phyloP scores from a whole-genome alignment of 2,888 invertebrate species.

The Doris montereyensis region DNA sequence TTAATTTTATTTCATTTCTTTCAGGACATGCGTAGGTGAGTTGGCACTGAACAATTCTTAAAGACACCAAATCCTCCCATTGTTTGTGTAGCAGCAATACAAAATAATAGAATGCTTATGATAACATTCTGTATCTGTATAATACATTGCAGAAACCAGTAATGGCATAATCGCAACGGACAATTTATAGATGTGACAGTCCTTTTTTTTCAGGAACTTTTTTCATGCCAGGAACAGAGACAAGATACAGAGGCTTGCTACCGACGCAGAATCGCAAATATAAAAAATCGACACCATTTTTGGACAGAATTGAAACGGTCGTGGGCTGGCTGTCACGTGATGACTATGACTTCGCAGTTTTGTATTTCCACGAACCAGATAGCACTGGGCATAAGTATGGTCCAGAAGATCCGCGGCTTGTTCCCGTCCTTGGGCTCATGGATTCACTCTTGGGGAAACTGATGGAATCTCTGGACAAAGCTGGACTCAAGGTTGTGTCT shows the following conservation, averaged over 20 bases:
- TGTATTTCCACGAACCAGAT: slow-evolving; percentile 64
- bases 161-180: too few species aligned
- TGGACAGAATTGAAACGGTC: slow-evolving; percentile 77
- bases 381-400: slow-evolving; percentile 58
- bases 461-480: neutral
- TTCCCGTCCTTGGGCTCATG: slow-evolving; percentile 27
- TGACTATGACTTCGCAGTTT: slow-evolving; percentile 51
- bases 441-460: slow-evolving; percentile 21
- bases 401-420: slow-evolving; percentile 52
- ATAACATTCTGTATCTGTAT: too few species aligned
- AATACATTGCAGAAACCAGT: too few species aligned
- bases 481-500: neutral
- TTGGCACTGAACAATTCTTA: too few species aligned
- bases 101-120: too few species aligned
- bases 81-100: too few species aligned
- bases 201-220: slow-evolving; percentile 45
- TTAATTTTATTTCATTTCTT: too few species aligned
- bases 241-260: slow-evolving; percentile 74
- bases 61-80: too few species aligned
- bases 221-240: slow-evolving; percentile 81
- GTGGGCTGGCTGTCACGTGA: slow-evolving; percentile 68
- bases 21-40: too few species aligned
- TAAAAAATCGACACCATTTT: slow-evolving; percentile 74
- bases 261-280: slow-evolving; percentile 70
- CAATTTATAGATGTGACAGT: too few species aligned